Base-by-base conservation (phyloP, 2,888 invertebrate genomes). In the Proisotoma minuta region DNA sequence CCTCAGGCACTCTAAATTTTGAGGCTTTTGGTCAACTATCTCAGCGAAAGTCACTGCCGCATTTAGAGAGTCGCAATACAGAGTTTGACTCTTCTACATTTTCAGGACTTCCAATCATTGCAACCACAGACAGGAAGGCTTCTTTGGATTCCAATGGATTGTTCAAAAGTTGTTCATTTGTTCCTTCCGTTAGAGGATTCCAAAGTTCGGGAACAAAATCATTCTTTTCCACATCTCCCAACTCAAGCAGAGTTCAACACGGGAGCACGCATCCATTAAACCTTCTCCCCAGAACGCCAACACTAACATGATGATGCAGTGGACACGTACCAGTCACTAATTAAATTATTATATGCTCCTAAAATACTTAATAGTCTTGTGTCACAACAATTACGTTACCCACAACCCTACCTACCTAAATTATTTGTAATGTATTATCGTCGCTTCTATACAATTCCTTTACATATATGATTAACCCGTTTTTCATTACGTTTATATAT, bases 221-320 rank as follows among this genome's bases (percentile, higher is more conserved):
- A 59, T 62, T 65, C 48, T 69, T 65, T 50, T 60, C 62, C 4
- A 60, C 65, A 28, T 64, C 67, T 47, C 63, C 18, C 63, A 63
- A 57, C 65, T 60, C 70, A 43, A 61, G 54, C 47, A 57, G 70
- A 58, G 88, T 89, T 79, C 84, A 87, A 76, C 92, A 93, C 78
- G 93, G 93, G 75, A 91, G 90, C 80, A 91, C 89, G 76, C 93
- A 94, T 83, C 93, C 94, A 73, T 83, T 94, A 76, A 87, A 91
- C 76, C 87, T 88, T 84, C 84, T 94, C 79, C 87, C 86, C 40
- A 69, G 70, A 63, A 69, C 71, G 8, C 23, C 56, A 3, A 56
- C 56, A 3, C 39, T 54, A 29, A 54, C 53, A 12, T 54, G n/a
- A n/a, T n/a, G n/a, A n/a, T n/a, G n/a, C n/a, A n/a, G n/a, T n/a